Evolutionary conservation across 2,113 vertebrate species (phyloP).

Genomic region (Ovis canadensis): DNA sequence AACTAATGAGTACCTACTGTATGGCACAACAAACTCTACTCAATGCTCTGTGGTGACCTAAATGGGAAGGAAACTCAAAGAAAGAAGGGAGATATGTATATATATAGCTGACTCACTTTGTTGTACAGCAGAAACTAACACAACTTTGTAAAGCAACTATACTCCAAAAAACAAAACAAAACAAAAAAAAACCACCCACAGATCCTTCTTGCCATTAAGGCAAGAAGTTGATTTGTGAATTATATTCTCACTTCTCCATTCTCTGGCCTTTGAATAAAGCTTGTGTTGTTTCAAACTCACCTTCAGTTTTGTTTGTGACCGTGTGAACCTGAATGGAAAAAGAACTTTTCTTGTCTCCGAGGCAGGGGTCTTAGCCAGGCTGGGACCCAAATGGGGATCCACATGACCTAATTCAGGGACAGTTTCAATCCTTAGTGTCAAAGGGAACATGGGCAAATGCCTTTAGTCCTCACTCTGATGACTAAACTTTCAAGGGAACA

Average conservation of each 20-base stretch:
- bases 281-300: neutral
- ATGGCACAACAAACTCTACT: neutral
- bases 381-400: neutral
- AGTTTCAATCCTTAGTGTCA: neutral
- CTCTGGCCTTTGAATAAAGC: neutral
- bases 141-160: neutral
- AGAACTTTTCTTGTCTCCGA: neutral
- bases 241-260: neutral
- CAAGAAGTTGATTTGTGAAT: neutral
- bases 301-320: neutral
- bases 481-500: neutral
- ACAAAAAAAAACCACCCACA: rapidly evolving
- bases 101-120: neutral
- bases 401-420: neutral
- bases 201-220: neutral
- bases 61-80: neutral
- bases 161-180: neutral
- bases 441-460: neutral
- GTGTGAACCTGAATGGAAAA: neutral
- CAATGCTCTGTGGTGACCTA: neutral
- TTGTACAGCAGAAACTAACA: neutral
- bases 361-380: neutral
- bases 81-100: neutral
- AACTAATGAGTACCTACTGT: neutral
- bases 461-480: neutral